Base-by-base conservation (phyloP, 1,140 invertebrate genomes). In the Dolichoris vasculosae region DNA sequence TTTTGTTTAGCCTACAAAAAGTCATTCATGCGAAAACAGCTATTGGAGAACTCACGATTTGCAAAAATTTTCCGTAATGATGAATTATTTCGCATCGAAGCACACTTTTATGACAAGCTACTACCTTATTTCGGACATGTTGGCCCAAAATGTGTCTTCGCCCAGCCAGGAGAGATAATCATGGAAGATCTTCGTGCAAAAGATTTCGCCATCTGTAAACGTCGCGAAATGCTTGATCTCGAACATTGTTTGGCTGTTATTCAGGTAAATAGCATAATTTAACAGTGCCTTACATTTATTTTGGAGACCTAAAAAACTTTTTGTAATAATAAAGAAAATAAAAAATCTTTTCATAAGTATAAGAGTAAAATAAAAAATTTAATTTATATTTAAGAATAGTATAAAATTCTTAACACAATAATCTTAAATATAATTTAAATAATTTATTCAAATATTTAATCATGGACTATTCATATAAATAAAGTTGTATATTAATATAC, bases 151-250 rank as follows among this genome's bases (percentile, higher is more conserved):
- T 90, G 88, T 67, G 73, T 91, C 75, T 84, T 89, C 11, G 88
- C 90, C 7, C 88, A 91, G 59, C 20, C 40, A 0, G 67, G 89
- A 7, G 88, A 90, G 55, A 91, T 94, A 30, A 89, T 94, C 32
- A 90, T 94, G 90, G 90, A 93, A 69, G 94, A 94, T 87, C 86
- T 94, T 9, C 75, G 87, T 30, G 75, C 87, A 0, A 64, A 82
- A 8, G 91, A 92, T 32, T 94, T 91, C 79, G 23, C 15, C 2
- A 89, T 91, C 63, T 86, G 87, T 23, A 89, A 93, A 8, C 88
- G 91, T 78, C 71, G 84, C 7, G 75, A 89, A 38, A 89, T 93
- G 9, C 85, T 94, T 1, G 91, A 93, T 77, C 82, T 91, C 9
- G 88, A 92, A 4, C 93, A 94, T 67, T 89, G 91, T n/a, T 76